Evolutionary conservation across 2,113 vertebrate species (phyloP).

Genomic region (Furnarius figulus): DNA sequence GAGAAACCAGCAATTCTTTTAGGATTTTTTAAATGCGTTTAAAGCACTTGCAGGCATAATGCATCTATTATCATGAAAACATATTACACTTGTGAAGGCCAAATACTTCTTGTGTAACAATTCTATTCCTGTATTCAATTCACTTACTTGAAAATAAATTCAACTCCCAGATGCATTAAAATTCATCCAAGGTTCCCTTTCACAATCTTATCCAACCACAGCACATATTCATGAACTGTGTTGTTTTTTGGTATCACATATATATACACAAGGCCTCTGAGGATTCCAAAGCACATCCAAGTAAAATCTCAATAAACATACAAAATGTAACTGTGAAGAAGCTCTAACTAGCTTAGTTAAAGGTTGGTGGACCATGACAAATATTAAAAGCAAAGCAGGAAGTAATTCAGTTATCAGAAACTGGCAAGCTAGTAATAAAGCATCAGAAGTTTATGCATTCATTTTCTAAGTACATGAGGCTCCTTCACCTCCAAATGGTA

Average conservation of each 20-base stretch:
- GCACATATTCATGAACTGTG: neutral
- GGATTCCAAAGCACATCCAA: neutral
- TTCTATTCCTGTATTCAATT: neutral
- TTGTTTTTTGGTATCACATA: neutral
- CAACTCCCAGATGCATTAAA: neutral
- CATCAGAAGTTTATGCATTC: neutral
- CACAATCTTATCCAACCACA: neutral
- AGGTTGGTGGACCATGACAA: neutral
- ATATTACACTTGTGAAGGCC: neutral
- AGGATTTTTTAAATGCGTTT: neutral
- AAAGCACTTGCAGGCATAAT: neutral
- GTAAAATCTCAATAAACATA: neutral
- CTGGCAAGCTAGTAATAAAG: neutral
- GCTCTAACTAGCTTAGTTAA: neutral
- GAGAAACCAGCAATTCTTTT: neutral
- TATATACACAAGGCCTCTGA: neutral
- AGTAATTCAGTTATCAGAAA: neutral
- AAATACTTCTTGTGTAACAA: neutral
- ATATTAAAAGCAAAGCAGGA: neutral
- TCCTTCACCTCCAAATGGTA: neutral
- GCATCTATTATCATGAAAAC: neutral
- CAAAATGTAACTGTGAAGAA: neutral
- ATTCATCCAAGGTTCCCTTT: neutral
- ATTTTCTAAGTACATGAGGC: slow-evolving; percentile 1
- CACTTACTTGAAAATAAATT: neutral